Evolutionary conservation across 2,113 vertebrate species (phyloP).

Genomic region (Nothoprocta perdicaria): DNA sequence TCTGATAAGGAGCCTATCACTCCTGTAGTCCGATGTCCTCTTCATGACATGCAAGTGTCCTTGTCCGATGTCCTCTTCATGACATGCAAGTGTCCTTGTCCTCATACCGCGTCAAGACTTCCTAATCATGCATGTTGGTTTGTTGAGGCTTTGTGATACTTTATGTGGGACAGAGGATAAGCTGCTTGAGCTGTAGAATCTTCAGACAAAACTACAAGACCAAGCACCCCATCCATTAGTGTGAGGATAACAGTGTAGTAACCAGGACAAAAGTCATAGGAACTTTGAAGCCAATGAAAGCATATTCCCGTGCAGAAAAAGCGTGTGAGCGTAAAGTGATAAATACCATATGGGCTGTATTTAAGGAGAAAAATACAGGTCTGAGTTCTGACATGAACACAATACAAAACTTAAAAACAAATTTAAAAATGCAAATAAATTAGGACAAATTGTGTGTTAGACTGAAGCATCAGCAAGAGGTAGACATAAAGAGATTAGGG

Average conservation of each 20-base stretch:
- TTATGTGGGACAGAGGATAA: rapidly evolving
- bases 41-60: not conserved
- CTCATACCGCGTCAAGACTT: not conserved
- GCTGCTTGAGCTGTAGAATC: not conserved
- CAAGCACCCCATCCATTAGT: rapidly evolving
- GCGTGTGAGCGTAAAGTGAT: not conserved
- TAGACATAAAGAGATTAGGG: not conserved
- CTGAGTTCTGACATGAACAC: not conserved
- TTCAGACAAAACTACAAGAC: not conserved
- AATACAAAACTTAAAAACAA: not conserved
- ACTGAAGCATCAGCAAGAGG: not conserved
- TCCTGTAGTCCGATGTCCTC: not conserved
- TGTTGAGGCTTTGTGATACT: not conserved
- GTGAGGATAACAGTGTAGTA: not conserved
- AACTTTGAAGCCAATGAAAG: not conserved
- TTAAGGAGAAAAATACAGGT: not conserved
- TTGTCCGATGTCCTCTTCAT: not conserved
- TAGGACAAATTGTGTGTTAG: not conserved
- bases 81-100: not conserved
- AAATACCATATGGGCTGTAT: not conserved
- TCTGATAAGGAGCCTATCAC: rapidly evolving
- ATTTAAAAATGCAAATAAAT: not conserved
- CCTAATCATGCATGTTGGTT: rapidly evolving
- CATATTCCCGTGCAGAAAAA: not conserved
- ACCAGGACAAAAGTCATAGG: rapidly evolving